These are phyloP conservation scores for Solenopsis fugax DNA, from an alignment of 1,140 invertebrate genomes.

Conservation along the genomic window DNA sequence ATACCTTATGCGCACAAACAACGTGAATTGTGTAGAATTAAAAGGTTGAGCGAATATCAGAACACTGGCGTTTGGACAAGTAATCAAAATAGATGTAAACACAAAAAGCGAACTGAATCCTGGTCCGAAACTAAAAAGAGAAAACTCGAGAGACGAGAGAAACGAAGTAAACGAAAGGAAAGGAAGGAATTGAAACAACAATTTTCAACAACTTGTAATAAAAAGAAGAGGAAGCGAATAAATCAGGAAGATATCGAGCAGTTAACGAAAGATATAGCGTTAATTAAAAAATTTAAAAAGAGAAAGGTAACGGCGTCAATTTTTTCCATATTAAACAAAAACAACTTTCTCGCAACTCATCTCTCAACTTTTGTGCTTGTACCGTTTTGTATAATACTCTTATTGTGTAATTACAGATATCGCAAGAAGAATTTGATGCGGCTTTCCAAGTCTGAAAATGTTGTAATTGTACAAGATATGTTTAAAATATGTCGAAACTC, in stretches of 20 bases:
- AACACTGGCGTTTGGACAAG: conserved; percentile 93
- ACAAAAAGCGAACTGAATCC: conserved; percentile 88
- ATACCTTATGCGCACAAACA: conserved; percentile 95
- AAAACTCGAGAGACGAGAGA: conserved; percentile 90
- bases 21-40: conserved; percentile 91
- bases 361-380: conserved; percentile 34
- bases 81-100: conserved; percentile 87
- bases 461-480: background rate
- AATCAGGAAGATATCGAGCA: conserved; percentile 94
- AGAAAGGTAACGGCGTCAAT: conserved; percentile 88
- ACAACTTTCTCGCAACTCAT: background rate
- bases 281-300: conserved; percentile 96
- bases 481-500: background rate
- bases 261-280: conserved; percentile 92
- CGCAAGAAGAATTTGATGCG: conserved; percentile 83
- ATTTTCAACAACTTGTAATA: conserved; percentile 83
- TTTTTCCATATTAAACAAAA: conserved; percentile 14
- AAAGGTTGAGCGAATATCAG: conserved; percentile 91
- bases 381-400: conserved; percentile 50
- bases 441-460: conserved; percentile 78
- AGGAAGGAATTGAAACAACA: conserved; percentile 86
- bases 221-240: conserved; percentile 87
- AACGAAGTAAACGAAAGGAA: conserved; percentile 88
- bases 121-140: conserved; percentile 94
- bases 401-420: conserved; percentile 81